These are phyloP conservation scores for Podarcis cretensis DNA, from an alignment of 2,113 vertebrate genomes.

Conservation along the genomic window DNA sequence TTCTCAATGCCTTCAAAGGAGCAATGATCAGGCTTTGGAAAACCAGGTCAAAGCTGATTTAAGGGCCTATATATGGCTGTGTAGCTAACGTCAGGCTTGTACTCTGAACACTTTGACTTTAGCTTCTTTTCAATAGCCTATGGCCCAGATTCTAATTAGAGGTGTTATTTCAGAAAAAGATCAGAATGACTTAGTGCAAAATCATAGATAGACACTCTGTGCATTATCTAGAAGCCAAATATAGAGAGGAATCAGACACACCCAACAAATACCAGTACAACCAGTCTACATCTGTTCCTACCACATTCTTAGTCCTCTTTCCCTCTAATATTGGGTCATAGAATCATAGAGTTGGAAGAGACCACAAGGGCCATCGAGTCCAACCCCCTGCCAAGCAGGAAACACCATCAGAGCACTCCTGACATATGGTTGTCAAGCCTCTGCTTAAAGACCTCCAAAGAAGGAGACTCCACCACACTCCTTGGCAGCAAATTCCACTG, in stretches of 20 bases:
- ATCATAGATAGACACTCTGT: not conserved
- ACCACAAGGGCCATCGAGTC: too few species aligned
- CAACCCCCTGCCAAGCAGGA: too few species aligned
- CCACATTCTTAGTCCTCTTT: not conserved
- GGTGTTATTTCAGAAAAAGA: not conserved
- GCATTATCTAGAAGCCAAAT: not conserved
- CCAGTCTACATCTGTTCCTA: not conserved
- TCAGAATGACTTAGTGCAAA: not conserved
- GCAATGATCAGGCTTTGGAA: constrained; percentile 27
- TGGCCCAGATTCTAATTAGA: not conserved
- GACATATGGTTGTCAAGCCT: too few species aligned
- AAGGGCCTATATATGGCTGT: not conserved
- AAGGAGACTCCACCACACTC: too few species aligned
- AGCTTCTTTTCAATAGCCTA: constrained; percentile 22
- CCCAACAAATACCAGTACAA: not conserved
- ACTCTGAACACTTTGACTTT: not conserved
- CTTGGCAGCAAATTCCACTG: too few species aligned
- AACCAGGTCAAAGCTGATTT: constrained; percentile 21
- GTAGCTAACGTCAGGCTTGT: constrained; percentile 21
- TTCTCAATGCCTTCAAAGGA: constrained; percentile 10
- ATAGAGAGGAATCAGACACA: not conserved
- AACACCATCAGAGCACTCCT: too few species aligned
- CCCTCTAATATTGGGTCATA: not conserved
- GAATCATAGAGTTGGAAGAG: too few species aligned
- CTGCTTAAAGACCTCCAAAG: too few species aligned